Evolutionary conservation across 2,888 invertebrate species (phyloP), one percentile per base, ranked within the genome.

Genomic region (Andrena fulva): DNA sequence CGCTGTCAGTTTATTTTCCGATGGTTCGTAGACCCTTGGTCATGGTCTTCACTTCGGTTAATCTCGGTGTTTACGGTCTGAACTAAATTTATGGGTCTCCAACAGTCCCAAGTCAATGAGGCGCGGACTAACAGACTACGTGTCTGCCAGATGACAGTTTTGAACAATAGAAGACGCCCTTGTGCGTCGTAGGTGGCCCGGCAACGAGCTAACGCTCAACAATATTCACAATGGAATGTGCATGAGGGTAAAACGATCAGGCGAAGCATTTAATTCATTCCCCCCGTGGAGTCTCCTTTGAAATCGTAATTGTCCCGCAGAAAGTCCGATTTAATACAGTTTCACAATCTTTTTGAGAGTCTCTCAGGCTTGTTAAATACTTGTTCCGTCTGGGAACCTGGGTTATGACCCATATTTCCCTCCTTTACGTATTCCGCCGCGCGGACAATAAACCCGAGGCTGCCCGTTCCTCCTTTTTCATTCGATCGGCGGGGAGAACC

Each of bases 241-340:
- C 16, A 42, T 66, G 62, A 31, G 29, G 35, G 73, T 54, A 8
- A 31, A 78, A 77, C 35, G 52, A 27, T 16, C 10, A 52, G 62
- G 12, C 62, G 62, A 24, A 20, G 20, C 54, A 24, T 59, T 60
- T 59, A 78, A 60, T 70, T 60, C 33, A 35, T 54, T 42, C 10
- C 56, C 20, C 35, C n/a, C 24, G 16, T 10, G 8, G 80, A 42
- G 31, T 56, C 54, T 50, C 33, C 33, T 48, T n/a, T 56, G 7
- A 27, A 8, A 20, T 20, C 54, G 7, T 33, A n/a, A 50, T 52
- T 77, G n/a, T 68, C 10, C 42, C 12, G 2, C 56, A 52, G 33
- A 77, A 42, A 77, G 67, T 35, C 35, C 73, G 35, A n/a, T 69
- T 24, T 56, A 64, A 68, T 50, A 3, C 42, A 50, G 69, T 79